These are phyloP conservation scores for Olivierus martensii DNA, from an alignment of 1,140 invertebrate species.

Conservation along the genomic window DNA sequence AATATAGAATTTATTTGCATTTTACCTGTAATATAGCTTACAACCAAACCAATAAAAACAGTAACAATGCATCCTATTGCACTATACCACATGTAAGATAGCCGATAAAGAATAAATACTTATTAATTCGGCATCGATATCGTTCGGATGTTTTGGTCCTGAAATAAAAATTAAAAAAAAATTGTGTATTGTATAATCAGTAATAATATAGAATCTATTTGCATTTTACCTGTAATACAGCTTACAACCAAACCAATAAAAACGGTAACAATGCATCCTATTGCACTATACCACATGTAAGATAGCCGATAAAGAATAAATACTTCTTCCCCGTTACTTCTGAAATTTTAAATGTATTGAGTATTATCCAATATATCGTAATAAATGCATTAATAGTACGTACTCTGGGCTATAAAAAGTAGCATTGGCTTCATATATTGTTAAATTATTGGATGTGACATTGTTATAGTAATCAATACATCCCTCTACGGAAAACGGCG, in stretches of 20 bases:
- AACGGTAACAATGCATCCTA: constrained; percentile 39
- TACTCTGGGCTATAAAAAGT: constrained; percentile 18
- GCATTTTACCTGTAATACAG: constrained; percentile 29
- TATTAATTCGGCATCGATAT: no score
- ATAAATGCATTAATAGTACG: no score
- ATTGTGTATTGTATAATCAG: no score
- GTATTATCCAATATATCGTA: no score
- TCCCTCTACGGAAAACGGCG: constrained; percentile 47
- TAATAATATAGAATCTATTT: not conserved
- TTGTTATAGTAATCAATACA: constrained; percentile 47
- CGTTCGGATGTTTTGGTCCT: no score
- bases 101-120: constrained; percentile 40
- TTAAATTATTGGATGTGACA: constrained; percentile 28
- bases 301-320: constrained; percentile 52
- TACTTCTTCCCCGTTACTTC: constrained; percentile 7
- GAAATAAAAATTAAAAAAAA: no score
- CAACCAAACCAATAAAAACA: constrained; percentile 30
- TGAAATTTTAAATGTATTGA: no score
- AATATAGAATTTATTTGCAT: not conserved
- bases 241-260: constrained; percentile 33
- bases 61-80: constrained; percentile 42
- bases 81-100: constrained; percentile 81
- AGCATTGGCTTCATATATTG: not conserved
- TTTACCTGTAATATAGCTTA: constrained; percentile 34
- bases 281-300: constrained; percentile 69